A percentile compares a stretch with the other conserved stretches of the same genome.
Evolutionary conservation across 2,888 invertebrate species (phyloP).

Genomic region (Euproctis similis): DNA sequence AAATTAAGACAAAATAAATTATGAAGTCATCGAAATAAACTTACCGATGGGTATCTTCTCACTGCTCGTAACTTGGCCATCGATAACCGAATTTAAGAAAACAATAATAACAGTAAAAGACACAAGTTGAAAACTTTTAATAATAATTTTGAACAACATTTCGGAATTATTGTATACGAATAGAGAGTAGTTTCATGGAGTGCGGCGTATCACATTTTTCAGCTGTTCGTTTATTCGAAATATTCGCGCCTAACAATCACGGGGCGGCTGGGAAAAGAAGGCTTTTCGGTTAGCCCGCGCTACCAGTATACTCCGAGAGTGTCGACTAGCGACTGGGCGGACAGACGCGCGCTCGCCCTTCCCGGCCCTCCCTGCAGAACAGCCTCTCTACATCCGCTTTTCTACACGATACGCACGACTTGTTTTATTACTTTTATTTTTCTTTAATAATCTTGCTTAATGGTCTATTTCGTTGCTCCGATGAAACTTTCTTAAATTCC

Average conservation of each 20-base stretch:
- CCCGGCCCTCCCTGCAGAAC: slow-evolving; percentile 36
- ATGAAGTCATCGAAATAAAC: too few relatives aligned
- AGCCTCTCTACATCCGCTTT: slow-evolving; percentile 39
- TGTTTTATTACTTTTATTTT: slow-evolving; percentile 69
- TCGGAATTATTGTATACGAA: slow-evolving; percentile 9
- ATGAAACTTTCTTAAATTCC: slow-evolving; percentile 55
- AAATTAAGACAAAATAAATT: too few relatives aligned
- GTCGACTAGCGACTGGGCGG: slow-evolving; percentile 47
- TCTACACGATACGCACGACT: slow-evolving; percentile 56
- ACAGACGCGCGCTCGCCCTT: slow-evolving; percentile 34
- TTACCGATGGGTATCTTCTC: slow-evolving; percentile 50
- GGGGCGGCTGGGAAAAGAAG: slow-evolving; percentile 22
- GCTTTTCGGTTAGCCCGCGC: slow-evolving; percentile 6
- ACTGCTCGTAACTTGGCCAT: slow-evolving; percentile 24
- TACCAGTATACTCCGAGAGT: slow-evolving; percentile 21
- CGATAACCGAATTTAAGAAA: slow-evolving; percentile 33
- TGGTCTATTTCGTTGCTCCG: slow-evolving; percentile 58
- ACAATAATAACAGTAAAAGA: slow-evolving; percentile 34
- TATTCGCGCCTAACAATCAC: slow-evolving; percentile 8
- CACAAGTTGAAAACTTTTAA: slow-evolving; percentile 36
- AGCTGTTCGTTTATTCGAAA: slow-evolving; percentile 16
- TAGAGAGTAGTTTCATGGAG: slow-evolving; percentile 2
- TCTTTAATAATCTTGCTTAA: slow-evolving; percentile 68
- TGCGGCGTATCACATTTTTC: slow-evolving; percentile 27
- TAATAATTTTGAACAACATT: slow-evolving; percentile 34